Conservation (phyloP, 2,113 vertebrate species). For the Oxyura jamaicensis region DNA sequence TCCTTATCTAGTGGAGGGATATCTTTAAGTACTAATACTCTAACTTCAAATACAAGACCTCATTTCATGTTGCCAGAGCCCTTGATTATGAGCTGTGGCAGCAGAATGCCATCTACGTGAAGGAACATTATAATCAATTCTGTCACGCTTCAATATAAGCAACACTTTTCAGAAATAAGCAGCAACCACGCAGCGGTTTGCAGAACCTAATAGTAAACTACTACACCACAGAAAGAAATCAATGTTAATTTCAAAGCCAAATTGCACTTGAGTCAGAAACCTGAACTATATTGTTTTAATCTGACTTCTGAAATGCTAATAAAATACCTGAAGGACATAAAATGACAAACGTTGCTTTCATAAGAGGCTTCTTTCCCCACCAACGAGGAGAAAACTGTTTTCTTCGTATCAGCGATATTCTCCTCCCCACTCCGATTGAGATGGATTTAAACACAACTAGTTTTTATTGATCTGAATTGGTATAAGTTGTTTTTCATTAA, state of each 20-base stretch:
- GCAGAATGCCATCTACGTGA: neutral
- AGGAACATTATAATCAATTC: neutral
- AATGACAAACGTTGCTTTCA: neutral
- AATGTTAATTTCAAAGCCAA: neutral
- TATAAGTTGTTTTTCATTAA: neutral
- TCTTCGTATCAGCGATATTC: neutral
- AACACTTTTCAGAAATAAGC: neutral
- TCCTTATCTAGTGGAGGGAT: neutral
- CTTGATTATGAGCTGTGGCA: neutral
- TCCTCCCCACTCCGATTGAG: fast-evolving
- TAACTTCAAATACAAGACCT: neutral
- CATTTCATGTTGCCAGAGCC: neutral
- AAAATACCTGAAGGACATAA: neutral
- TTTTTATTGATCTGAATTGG: neutral
- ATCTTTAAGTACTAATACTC: fast-evolving
- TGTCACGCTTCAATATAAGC: neutral
- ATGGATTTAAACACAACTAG: neutral
- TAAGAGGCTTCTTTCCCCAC: neutral
- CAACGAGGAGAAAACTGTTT: neutral
- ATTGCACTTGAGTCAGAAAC: neutral
- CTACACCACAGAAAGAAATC: neutral
- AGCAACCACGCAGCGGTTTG: neutral
- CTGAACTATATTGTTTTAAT: neutral
- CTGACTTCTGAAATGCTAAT: neutral
- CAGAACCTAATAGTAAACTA: neutral